phyloP scores from a whole-genome alignment of 2,113 vertebrate species.

The Laticauda laticaudata region DNA sequence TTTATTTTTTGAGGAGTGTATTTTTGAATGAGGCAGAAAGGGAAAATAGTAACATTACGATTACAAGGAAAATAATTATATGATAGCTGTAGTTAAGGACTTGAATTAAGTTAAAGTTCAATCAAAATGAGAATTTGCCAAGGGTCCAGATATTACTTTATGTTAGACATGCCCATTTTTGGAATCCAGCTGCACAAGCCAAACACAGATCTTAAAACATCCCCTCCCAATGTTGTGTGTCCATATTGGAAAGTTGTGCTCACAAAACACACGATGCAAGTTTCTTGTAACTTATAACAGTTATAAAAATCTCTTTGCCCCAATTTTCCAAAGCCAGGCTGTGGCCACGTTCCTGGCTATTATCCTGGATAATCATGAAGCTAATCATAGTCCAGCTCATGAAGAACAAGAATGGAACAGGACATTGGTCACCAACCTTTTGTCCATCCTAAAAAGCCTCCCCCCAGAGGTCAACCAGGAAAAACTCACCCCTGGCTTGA shows the following conservation, averaged over 20 bases:
- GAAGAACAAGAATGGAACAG: neutral
- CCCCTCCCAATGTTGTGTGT: neutral
- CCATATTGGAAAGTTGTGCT: neutral
- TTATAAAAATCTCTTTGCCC: neutral
- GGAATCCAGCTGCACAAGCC: neutral
- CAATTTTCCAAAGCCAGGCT: neutral
- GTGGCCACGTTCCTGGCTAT: neutral
- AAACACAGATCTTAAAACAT: neutral
- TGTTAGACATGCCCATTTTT: neutral
- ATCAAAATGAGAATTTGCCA: neutral
- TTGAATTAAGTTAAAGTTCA: neutral
- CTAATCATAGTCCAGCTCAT: neutral
- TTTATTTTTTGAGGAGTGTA: neutral
- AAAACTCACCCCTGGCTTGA: conserved; percentile 88
- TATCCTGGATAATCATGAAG: neutral
- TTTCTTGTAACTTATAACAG: neutral
- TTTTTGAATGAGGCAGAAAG: neutral
- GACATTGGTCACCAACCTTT: neutral
- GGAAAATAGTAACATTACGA: neutral
- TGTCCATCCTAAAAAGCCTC: neutral
- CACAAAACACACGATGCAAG: too few relatives aligned
- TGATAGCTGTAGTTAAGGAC: neutral
- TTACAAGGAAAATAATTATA: neutral
- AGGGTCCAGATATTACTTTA: neutral
- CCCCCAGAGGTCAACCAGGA: neutral